A percentile compares a stretch with the other conserved stretches of the same genome.
These are phyloP conservation scores for Crotalus tigris DNA, from an alignment of 2,113 vertebrate genomes.

Conservation along the genomic window DNA sequence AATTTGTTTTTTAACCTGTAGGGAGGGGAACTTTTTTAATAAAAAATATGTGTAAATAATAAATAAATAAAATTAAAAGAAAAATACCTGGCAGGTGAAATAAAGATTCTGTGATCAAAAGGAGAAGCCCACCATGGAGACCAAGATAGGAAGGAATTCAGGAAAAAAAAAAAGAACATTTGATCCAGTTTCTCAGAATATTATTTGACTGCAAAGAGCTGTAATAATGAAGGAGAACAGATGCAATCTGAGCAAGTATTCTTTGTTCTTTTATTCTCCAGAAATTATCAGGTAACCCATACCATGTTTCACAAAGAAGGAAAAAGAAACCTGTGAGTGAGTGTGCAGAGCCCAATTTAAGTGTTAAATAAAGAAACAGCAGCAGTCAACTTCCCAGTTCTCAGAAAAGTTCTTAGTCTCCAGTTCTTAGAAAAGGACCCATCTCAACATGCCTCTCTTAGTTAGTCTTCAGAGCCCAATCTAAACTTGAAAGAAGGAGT, in stretches of 20 bases:
- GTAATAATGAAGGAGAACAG: neutral
- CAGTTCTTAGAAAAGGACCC: neutral
- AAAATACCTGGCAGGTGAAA: neutral
- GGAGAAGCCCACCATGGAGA: neutral
- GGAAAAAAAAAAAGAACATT: neutral
- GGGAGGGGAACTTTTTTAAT: neutral
- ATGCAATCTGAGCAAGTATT: neutral
- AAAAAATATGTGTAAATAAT: neutral
- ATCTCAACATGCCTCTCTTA: neutral
- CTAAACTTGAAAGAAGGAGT: neutral
- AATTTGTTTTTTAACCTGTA: neutral
- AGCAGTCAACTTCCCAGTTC: neutral
- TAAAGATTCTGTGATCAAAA: neutral
- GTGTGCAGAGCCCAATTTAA: neutral
- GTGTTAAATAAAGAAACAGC: neutral
- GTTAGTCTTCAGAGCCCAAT: neutral
- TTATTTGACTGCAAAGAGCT: neutral
- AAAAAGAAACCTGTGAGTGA: neutral
- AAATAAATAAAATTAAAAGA: neutral
- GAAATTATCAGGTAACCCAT: neutral
- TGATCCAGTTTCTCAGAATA: neutral
- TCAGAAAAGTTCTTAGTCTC: neutral
- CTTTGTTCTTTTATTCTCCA: neutral
- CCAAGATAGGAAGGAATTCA: neutral
- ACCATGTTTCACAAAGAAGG: neutral